These are phyloP conservation scores for Rhopalosiphum nymphaeae DNA, from an alignment of 2,888 invertebrate genomes.

Conservation along the genomic window DNA sequence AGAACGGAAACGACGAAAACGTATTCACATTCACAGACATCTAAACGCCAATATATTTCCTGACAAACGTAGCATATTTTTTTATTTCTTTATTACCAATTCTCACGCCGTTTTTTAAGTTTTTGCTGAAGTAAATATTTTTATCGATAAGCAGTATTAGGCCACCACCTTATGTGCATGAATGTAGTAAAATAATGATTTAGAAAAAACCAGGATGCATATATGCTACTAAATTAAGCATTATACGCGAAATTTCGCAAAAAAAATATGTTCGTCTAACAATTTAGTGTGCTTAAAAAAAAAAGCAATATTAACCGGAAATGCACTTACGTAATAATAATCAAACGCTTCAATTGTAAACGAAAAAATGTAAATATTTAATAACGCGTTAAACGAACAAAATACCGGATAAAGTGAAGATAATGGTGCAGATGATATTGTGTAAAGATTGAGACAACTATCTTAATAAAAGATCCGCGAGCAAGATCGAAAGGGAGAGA, in stretches of 20 bases:
- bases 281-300: not conserved
- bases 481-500: not conserved
- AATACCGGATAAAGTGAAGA: slow-evolving; percentile 40
- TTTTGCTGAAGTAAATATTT: slow-evolving; percentile 53
- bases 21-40: not conserved
- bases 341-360: not conserved
- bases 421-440: not conserved
- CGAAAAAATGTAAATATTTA: slow-evolving; percentile 9
- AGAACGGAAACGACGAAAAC: slow-evolving; percentile 43
- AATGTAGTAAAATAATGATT: slow-evolving; percentile 5
- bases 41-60: slow-evolving; percentile 38
- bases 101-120: slow-evolving; percentile 53
- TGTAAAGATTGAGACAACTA: not conserved
- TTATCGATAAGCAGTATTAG: slow-evolving; percentile 46
- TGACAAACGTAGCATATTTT: slow-evolving; percentile 41
- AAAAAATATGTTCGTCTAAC: slow-evolving; percentile 3
- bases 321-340: slow-evolving; percentile 11
- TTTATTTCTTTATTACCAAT: slow-evolving; percentile 24
- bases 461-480: not conserved
- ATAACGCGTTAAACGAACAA: slow-evolving; percentile 13
- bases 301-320: slow-evolving; percentile 11
- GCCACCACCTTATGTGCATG: slow-evolving; percentile 31
- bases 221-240: slow-evolving; percentile 17
- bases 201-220: not conserved
- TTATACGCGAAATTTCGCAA: slow-evolving; percentile 1